These are phyloP conservation scores for Coelopa frigida DNA, from an alignment of 1,140 invertebrate species.

Conservation along the genomic window DNA sequence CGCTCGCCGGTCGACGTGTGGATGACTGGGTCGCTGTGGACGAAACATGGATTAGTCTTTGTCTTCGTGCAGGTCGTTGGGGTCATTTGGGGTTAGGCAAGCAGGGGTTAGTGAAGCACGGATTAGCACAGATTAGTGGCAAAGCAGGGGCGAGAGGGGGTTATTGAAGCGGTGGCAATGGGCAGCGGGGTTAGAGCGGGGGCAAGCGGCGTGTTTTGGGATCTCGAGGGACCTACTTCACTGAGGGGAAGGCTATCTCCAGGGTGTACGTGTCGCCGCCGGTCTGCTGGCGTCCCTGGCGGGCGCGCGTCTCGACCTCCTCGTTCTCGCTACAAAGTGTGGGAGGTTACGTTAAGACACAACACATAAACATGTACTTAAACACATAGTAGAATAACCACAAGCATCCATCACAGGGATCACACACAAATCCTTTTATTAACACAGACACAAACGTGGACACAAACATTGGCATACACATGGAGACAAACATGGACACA, in stretches of 20 bases:
- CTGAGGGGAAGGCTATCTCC: slow-evolving; percentile 82
- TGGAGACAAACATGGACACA: slow-evolving; percentile 16
- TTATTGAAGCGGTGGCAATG: slow-evolving; percentile 10
- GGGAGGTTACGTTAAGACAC: slow-evolving; percentile 23
- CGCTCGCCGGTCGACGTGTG: slow-evolving; percentile 80
- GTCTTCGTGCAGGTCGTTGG: too few relatives aligned
- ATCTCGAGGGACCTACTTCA: slow-evolving; percentile 80
- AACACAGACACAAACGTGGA: slow-evolving; percentile 4
- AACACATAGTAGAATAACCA: slow-evolving; percentile 11
- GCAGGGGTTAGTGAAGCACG: too few relatives aligned
- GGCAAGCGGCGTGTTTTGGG: too few relatives aligned
- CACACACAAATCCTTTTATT: slow-evolving; percentile 10
- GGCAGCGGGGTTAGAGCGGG: too few relatives aligned
- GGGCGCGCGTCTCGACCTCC: slow-evolving; percentile 34
- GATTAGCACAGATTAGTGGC: too few relatives aligned
- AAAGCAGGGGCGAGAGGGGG: too few relatives aligned
- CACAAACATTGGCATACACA: slow-evolving; percentile 8
- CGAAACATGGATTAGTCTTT: not conserved
- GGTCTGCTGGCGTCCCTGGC: slow-evolving; percentile 57
- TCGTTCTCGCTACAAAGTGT: slow-evolving; percentile 38
- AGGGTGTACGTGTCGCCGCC: slow-evolving; percentile 74
- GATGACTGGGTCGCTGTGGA: slow-evolving; percentile 75
- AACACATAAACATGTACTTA: slow-evolving; percentile 13
- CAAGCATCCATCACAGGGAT: slow-evolving; percentile 14
- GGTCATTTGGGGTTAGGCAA: too few relatives aligned